phyloP scores from a whole-genome alignment of 1,140 invertebrate species.

The Onthophagus taurus region DNA sequence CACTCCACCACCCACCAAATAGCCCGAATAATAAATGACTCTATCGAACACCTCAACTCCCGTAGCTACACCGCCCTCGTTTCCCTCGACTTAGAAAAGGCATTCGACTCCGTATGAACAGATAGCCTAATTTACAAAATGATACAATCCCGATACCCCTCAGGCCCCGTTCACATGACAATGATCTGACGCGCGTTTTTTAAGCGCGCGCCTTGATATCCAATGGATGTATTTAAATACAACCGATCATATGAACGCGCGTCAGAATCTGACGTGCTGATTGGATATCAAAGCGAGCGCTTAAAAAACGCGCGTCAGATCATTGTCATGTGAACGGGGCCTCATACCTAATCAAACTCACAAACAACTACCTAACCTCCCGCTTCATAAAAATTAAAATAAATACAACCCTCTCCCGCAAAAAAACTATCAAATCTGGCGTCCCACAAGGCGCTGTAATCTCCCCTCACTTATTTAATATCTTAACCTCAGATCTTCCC shows the following conservation, averaged over 20 bases:
- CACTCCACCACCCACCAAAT: conserved; percentile 35
- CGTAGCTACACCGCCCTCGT: conserved; percentile 17
- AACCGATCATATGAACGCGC: too few relatives aligned
- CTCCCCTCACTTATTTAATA: conserved; percentile 20
- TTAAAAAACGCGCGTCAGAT: too few relatives aligned
- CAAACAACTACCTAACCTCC: conserved; percentile 21
- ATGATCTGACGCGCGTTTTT: too few relatives aligned
- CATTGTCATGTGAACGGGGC: too few relatives aligned
- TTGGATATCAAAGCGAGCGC: too few relatives aligned
- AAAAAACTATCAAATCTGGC: conserved; percentile 18
- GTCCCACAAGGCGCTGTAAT: conserved; percentile 26
- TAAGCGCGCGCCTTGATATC: too few relatives aligned
- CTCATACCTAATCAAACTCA: conserved; percentile 21
- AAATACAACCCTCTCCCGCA: conserved; percentile 14
- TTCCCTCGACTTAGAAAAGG: conserved; percentile 30
- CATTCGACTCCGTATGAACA: conserved; percentile 33
- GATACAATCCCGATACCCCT: conserved; percentile 12
- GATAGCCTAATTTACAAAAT: conserved; percentile 29
- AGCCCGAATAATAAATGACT: conserved; percentile 27
- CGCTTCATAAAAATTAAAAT: conserved; percentile 23
- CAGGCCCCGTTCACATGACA: too few relatives aligned
- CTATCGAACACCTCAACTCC: conserved; percentile 25
- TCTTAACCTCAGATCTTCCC: conserved; percentile 19
- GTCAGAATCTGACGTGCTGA: too few relatives aligned
- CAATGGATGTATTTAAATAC: too few relatives aligned